Conservation (phyloP, 2,888 invertebrate species). For the Seira sanloemensis region DNA sequence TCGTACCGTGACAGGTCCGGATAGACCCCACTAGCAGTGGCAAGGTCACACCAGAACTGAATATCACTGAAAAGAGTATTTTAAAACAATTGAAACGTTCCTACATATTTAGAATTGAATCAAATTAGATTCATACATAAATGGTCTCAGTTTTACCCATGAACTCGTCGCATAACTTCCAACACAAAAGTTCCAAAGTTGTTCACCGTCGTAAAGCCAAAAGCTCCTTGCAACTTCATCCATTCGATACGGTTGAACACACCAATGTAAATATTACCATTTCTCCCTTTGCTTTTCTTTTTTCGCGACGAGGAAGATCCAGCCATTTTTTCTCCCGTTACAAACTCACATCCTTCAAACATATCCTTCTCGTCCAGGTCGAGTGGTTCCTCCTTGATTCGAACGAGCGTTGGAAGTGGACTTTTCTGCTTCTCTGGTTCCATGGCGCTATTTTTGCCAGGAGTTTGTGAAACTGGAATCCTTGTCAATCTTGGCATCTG, state of each 20-base stretch:
- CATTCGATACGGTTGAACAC: conserved; percentile 55
- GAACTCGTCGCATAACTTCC: conserved; percentile 43
- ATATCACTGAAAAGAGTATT: conserved; percentile 42
- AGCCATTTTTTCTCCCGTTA: background rate
- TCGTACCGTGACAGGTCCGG: conserved; percentile 33
- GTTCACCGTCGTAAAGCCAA: conserved; percentile 56
- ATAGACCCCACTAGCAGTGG: conserved; percentile 40
- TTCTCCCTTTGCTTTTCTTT: conserved; percentile 60
- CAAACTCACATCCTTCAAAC: background rate
- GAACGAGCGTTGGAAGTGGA: background rate
- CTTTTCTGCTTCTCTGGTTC: background rate
- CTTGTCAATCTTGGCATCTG: conserved; percentile 30
- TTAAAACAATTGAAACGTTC: no score
- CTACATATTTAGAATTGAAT: no score
- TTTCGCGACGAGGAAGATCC: conserved; percentile 19
- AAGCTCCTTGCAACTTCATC: conserved; percentile 53
- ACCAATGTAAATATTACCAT: conserved; percentile 65
- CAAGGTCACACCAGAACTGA: conserved; percentile 42
- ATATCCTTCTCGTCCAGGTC: conserved; percentile 22
- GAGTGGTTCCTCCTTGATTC: conserved; percentile 12
- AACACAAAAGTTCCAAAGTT: conserved; percentile 59
- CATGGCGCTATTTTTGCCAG: no score
- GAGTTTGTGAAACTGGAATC: no score
- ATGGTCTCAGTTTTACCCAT: conserved; percentile 37
- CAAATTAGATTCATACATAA: no score